Conservation (phyloP, 2,113 vertebrate species). For the Strix aluco region DNA sequence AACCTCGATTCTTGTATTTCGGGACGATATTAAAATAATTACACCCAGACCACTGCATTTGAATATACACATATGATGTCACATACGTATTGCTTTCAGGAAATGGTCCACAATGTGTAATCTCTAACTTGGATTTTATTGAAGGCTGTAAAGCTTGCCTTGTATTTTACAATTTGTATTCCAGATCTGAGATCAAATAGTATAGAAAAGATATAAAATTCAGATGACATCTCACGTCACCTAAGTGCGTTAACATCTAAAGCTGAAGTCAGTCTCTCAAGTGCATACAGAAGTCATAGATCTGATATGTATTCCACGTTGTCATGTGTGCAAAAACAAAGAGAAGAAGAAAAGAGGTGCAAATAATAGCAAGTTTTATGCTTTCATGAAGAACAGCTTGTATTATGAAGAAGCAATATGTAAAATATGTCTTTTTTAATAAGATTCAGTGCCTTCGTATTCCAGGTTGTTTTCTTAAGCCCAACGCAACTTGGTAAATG, state of each 20-base stretch:
- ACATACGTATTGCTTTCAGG: not conserved
- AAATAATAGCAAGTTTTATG: not conserved
- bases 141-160: not conserved
- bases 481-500: not conserved
- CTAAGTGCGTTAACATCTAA: not conserved
- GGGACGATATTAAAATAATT: not conserved
- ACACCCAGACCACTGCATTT: not conserved
- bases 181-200: not conserved
- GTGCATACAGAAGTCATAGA: fast-evolving
- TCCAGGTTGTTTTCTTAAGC: not conserved
- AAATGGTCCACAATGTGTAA: not conserved
- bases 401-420: not conserved
- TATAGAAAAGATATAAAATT: not conserved
- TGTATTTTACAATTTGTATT: not conserved
- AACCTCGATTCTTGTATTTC: not conserved
- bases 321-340: not conserved
- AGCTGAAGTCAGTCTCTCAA: not conserved
- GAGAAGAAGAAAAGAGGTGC: not conserved
- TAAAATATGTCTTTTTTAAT: not conserved
- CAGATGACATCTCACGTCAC: not conserved
- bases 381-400: not conserved
- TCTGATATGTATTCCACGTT: fast-evolving
- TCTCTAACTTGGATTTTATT: not conserved
- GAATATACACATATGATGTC: not conserved
- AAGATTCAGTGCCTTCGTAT: not conserved